phyloP scores from a whole-genome alignment of 2,113 vertebrate species.

The Thinocorus orbignyianus region DNA sequence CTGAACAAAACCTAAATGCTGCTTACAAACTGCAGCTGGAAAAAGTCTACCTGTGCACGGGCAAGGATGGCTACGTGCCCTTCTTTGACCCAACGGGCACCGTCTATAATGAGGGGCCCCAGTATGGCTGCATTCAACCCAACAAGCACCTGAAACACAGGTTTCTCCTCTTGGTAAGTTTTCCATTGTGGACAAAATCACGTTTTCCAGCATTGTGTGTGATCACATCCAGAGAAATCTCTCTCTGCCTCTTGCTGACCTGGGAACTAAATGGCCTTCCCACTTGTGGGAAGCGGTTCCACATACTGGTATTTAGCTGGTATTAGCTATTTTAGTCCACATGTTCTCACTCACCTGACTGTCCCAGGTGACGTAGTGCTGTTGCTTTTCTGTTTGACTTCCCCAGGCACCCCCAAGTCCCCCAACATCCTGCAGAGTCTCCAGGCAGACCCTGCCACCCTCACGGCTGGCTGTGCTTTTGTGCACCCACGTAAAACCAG shows the following conservation, averaged over 20 bases:
- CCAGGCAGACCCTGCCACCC: not conserved
- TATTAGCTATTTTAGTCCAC: fast-evolving
- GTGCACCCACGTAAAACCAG: not conserved
- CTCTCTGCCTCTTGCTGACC: not conserved
- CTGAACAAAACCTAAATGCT: conserved; percentile 92
- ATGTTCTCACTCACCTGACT: fast-evolving
- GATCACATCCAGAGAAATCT: fast-evolving
- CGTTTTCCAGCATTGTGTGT: fast-evolving
- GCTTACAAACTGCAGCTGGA: conserved; percentile 95
- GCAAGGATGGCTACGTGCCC: conserved; percentile 92
- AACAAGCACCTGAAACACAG: conserved; percentile 94
- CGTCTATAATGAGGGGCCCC: conserved; percentile 93
- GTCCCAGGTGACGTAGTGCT: not conserved
- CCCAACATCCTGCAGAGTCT: not conserved
- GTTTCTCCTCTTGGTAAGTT: conserved; percentile 92
- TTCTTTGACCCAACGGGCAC: conserved; percentile 97
- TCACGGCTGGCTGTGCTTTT: no score
- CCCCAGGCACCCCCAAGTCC: not conserved
- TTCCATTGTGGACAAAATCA: not conserved
- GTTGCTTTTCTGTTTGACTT: not conserved
- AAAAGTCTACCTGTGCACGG: conserved; percentile 97
- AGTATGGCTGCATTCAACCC: conserved; percentile 97
- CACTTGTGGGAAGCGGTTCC: not conserved
- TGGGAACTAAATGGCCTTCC: not conserved
- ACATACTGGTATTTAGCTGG: fast-evolving